Base-by-base conservation (phyloP, 2,888 invertebrate genomes). In the Melanostoma scalare region DNA sequence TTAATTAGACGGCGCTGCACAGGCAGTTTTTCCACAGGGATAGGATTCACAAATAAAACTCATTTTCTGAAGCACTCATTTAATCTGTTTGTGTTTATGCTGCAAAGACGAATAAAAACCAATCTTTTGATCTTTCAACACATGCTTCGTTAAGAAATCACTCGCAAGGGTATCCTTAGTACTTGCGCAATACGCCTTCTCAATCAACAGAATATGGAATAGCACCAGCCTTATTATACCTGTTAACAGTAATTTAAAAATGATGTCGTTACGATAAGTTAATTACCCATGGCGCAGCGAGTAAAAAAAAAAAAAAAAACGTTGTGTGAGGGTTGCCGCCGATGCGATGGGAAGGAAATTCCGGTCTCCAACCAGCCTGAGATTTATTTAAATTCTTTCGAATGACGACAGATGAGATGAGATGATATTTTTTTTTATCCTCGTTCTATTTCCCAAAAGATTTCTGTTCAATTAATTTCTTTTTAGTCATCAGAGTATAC, bases 241-340 rank as follows among this genome's bases (percentile, higher is more conserved):
- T 77, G 55, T 77, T 81, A 50, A 67, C 77, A 61, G 67, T 77
- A 81, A 82, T 77, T 77, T 73, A 56, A 68, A 78, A 82, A 82
- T 73, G 72, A 82, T 82, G 72, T 78, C 82, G 78, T 82, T 73
- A 82, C 78, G 82, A 82, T 78, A 78, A 82, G 78, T 82, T 82
- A 82, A 82, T 82, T 82, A 82, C 63, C 63, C 40, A 33, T 6
- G 6, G 30, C 48, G 65, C 50, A 20, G 35, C 42, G 31, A 44
- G 44, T 6, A 42, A 35, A 33, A 50, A 50, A 4, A 33, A 50
- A 46, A 46, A 60, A 46, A 38, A 56, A 65, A 58, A 58, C 44
- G 38, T 55, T 31, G 78, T 63, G 52, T 73, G 68, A 77, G 53
- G 56, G 46, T 67, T 61, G 61, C 36, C 48, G 46, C 78, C 55